Evolutionary conservation across 1,140 invertebrate species (phyloP).

Genomic region (Ridgeia piscesae): DNA sequence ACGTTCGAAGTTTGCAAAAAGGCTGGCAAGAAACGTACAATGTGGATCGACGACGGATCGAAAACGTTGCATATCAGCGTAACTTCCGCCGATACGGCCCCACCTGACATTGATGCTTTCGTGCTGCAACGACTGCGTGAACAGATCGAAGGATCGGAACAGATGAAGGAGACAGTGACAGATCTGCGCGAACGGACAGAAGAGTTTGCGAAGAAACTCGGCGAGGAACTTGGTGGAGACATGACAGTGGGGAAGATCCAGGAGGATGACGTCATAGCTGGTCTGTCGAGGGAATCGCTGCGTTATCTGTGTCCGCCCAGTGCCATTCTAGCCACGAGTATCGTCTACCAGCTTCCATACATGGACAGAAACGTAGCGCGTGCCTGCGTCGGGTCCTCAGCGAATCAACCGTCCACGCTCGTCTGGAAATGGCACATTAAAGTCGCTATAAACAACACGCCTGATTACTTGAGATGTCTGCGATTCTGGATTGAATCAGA

Average conservation of each 20-base stretch:
- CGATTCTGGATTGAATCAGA: background rate
- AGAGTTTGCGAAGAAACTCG: background rate
- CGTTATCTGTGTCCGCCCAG: background rate
- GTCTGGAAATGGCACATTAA: background rate
- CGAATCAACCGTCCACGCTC: background rate
- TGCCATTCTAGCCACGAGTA: background rate
- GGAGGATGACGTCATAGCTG: background rate
- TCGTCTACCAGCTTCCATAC: background rate
- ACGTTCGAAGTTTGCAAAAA: background rate
- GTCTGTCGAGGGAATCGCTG: background rate
- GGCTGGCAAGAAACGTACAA: background rate
- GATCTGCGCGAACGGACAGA: background rate
- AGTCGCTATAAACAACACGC: background rate
- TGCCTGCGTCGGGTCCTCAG: background rate
- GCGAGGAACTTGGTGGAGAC: background rate
- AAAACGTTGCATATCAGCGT: background rate
- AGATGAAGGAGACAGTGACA: background rate
- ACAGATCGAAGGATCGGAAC: background rate
- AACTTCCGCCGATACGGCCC: background rate
- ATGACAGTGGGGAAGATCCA: background rate
- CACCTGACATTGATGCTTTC: background rate
- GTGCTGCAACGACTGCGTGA: background rate
- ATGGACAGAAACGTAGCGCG: background rate
- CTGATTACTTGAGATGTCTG: background rate
- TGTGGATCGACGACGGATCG: background rate